Evolutionary conservation across 2,113 vertebrate genomes (phyloP), one percentile per base, ranked within the genome.

Genomic region (Zosterops lateralis): DNA sequence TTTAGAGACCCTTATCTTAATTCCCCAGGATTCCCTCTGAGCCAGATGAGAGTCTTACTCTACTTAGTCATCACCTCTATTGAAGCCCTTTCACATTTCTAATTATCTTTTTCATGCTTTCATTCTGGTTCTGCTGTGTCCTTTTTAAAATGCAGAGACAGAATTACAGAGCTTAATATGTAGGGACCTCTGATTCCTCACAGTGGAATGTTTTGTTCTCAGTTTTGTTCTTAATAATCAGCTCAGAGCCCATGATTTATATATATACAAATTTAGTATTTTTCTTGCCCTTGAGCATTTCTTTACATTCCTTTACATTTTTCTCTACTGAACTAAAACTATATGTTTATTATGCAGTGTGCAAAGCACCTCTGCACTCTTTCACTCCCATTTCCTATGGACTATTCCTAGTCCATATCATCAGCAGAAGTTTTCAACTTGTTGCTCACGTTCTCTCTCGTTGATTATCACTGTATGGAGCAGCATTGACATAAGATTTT

Each of bases 1-100:
- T 94, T 93, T 54, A 73, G 26, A 76, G 40, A 77, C 72, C 15
- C n/a, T 70, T 87, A 79, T 75, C 71, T 91, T 79, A 90, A 83
- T 70, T 90, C 38, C 20, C 22, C 68, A 80, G 34, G 58, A 84
- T 70, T 92, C 20, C 22, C 67, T 26, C 45, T 68, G 56, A 71
- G 50, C 6, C 58, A 68, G 31, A 68, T 83, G 29, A 91, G 42
- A 90, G 54, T 56, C 36, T 66, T 89, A 51, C 18, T 82, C 48
- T 26, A 64, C 31, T 82, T 68, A 54, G 53, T 65, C 44, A 44
- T 57, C 42, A 82, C 54, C 15, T 57, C 42, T 76, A 2, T 14
- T 65, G 56, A 83, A 88, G 26, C 28, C 25, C 7, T 72, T 93
- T 72, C 31, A 53, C n/a, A 29, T 26, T 79, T 45, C 7, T 72